Evolutionary conservation across 2,888 invertebrate genomes (phyloP).

Genomic region (Druceiella hillmani): DNA sequence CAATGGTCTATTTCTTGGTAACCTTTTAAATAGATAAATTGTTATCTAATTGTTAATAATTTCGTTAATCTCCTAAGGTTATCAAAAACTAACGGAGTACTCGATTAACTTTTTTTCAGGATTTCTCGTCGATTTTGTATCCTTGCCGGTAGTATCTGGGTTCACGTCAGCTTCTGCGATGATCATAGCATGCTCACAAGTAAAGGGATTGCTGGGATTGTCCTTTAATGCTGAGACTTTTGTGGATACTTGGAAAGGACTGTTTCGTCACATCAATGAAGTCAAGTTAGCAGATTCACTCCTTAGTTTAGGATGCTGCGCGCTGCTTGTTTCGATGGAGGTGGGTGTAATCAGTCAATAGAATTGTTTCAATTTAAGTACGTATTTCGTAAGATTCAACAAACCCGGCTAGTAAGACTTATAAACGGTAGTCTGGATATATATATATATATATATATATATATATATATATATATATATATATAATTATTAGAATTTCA

Average conservation of each 20-base stretch:
- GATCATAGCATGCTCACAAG: conserved; percentile 68
- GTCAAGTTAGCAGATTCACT: conserved; percentile 55
- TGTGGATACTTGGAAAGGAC: conserved; percentile 51
- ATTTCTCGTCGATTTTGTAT: conserved; percentile 69
- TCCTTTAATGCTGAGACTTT: conserved; percentile 58
- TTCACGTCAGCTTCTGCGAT: conserved; percentile 73
- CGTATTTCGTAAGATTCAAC: too few relatives aligned
- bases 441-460: too few relatives aligned
- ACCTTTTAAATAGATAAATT: too few relatives aligned
- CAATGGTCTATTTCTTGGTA: too few relatives aligned
- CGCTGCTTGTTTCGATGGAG: conserved; percentile 55
- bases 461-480: too few relatives aligned
- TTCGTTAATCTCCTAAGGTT: too few relatives aligned
- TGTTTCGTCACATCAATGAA: conserved; percentile 49
- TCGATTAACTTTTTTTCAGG: conserved; percentile 50
- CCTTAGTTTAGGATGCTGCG: conserved; percentile 57
- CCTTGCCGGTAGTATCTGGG: conserved; percentile 66
- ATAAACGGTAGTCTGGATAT: too few relatives aligned
- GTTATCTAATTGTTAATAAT: too few relatives aligned
- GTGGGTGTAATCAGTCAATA: conserved; percentile 48
- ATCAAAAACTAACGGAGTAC: too few relatives aligned
- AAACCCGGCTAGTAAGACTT: too few relatives aligned
- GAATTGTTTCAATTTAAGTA: too few relatives aligned
- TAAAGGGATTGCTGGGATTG: conserved; percentile 62
- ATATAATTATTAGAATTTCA: too few relatives aligned